These are phyloP conservation scores for Raphicerus campestris DNA, from an alignment of 2,113 vertebrate species.

Conservation along the genomic window DNA sequence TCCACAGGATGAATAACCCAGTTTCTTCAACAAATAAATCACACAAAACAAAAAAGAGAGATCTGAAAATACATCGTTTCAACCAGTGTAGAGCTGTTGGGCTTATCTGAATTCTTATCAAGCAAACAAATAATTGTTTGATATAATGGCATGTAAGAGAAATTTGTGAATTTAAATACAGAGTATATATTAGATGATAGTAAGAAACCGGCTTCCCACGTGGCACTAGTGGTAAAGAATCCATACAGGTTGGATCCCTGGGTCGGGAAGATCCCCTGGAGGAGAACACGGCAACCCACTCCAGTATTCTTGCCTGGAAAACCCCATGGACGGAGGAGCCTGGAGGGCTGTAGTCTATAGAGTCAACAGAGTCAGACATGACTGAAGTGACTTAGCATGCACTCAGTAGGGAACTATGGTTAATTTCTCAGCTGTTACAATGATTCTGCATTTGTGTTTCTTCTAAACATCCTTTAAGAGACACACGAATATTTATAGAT, in stretches of 20 bases:
- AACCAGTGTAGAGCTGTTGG: too few relatives aligned
- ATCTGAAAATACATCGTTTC: accelerated
- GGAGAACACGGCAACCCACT: neutral
- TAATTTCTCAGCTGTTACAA: neutral
- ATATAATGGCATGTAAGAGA: neutral
- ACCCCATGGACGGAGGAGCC: neutral
- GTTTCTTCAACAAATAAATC: neutral
- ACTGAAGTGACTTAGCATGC: neutral
- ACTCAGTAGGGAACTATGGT: neutral
- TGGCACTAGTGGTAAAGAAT: neutral
- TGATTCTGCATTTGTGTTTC: neutral
- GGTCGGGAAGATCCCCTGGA: neutral
- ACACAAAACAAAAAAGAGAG: neutral
- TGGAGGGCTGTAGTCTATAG: neutral
- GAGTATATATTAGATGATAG: neutral
- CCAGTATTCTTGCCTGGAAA: neutral
- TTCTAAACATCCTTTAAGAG: neutral
- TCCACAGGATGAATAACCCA: neutral
- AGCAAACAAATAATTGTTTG: neutral
- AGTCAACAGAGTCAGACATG: neutral
- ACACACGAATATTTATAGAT: neutral
- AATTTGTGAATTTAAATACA: neutral
- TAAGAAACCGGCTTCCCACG: neutral
- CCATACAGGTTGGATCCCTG: neutral
- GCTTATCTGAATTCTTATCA: neutral